Conservation (phyloP, 2,113 vertebrate species). For the Ictalurus punctatus region DNA sequence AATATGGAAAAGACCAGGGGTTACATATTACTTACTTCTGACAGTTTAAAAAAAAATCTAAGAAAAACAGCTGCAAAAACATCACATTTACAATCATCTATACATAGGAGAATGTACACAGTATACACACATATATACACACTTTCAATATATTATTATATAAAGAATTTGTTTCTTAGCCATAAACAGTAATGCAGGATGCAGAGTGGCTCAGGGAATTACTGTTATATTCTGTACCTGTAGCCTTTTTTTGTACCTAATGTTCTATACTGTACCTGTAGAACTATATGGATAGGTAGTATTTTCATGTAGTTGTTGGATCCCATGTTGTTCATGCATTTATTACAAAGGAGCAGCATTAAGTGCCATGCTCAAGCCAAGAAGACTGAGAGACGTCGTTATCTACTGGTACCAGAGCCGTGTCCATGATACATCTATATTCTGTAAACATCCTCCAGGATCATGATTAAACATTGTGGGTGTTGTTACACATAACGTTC, state of each 20-base stretch:
- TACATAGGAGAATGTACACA: slow-evolving; percentile 81
- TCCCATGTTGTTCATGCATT: slow-evolving; percentile 59
- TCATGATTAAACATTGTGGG: neutral
- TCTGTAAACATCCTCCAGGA: neutral
- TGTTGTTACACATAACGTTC: slow-evolving; percentile 1
- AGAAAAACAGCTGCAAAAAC: slow-evolving; percentile 68
- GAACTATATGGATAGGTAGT: slow-evolving; percentile 72
- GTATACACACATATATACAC: slow-evolving; percentile 82
- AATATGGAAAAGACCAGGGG: slow-evolving; percentile 70
- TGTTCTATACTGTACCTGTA: slow-evolving; percentile 13
- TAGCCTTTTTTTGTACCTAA: slow-evolving; percentile 11
- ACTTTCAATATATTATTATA: slow-evolving; percentile 86
- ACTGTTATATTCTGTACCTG: slow-evolving; percentile 58
- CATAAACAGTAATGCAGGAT: slow-evolving; percentile 64
- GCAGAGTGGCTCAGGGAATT: slow-evolving; percentile 70
- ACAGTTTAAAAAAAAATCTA: slow-evolving; percentile 62
- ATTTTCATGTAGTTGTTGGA: slow-evolving; percentile 78
- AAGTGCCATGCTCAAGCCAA: slow-evolving; percentile 26
- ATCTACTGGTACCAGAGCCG: neutral
- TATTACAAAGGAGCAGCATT: slow-evolving; percentile 24
- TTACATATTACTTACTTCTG: slow-evolving; percentile 72
- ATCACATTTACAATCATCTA: slow-evolving; percentile 76
- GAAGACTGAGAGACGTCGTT: neutral
- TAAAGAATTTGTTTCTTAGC: slow-evolving; percentile 73
- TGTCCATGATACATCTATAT: neutral